Base-by-base conservation (phyloP, 2,113 vertebrate species). In the Echinops telfairi region DNA sequence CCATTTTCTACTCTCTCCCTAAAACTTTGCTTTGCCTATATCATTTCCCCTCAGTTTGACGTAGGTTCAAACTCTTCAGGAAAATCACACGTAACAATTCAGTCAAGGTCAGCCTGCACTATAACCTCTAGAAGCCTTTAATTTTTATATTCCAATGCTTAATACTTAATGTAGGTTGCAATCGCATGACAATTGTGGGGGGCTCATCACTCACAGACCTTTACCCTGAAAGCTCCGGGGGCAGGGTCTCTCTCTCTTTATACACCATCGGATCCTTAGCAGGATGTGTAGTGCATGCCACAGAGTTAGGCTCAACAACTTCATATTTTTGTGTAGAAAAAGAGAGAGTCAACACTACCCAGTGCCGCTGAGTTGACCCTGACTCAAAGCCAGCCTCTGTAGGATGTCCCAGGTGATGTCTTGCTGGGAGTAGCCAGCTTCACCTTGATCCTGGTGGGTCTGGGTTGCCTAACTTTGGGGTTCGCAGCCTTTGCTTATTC, bases 321-420 rank as follows among this genome's bases (percentile, higher is more conserved):
- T 33, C 17, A 94, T 25, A 86, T 31, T 84, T 82, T 31, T 77
- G 60, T 60, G 31, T 83, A 31, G 84, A 86, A 89, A 68, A 60
- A 53, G n/a, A 25, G 1, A 43, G 23, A 58, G 19, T 58, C 66
- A 58, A 60, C 22, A 76, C 58, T 80, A 85, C 58, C 62, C 58
- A 81, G 2, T 62, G 57, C 57, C 57, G 11, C 19, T 12, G 11
- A 58, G 57, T 58, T 19, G 57, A 19, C 19, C 22, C 60, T 12
- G 17, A 62, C 60, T 62, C 60, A 62, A 20, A 22, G 60, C 60
- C 17, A 62, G 8, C 60, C 12, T 62, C 16, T 62, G 22, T 23
- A 62, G 60, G 60, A 23, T 23, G 16, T 62, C 60, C 60, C 16
- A 62, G 12, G 6, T 23, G 16, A 23, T 62, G 2, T 62, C 60